These are phyloP conservation scores for Melinaea marsaeus DNA, from an alignment of 2,888 invertebrate genomes.

Conservation along the genomic window DNA sequence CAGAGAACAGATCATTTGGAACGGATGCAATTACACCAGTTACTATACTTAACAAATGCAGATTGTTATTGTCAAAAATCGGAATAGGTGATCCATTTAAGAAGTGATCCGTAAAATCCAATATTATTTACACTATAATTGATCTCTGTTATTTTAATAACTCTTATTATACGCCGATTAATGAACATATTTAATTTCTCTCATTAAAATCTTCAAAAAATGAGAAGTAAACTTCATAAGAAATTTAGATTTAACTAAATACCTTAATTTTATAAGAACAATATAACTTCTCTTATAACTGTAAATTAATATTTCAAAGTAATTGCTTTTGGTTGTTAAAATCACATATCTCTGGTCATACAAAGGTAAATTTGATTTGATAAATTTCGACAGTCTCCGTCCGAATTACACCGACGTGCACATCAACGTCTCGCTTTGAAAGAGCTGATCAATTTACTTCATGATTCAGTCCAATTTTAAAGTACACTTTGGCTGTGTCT, in stretches of 20 bases:
- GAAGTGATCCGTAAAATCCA: slow-evolving; percentile 17
- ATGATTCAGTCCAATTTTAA: slow-evolving; percentile 30
- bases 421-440: slow-evolving; percentile 33
- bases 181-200: no score
- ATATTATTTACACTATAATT: slow-evolving; percentile 18
- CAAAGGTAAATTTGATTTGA: slow-evolving; percentile 25
- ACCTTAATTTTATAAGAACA: background rate
- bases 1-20: slow-evolving; percentile 47
- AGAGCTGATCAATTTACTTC: slow-evolving; percentile 36
- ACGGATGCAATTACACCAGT: slow-evolving; percentile 58
- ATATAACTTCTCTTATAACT: no score
- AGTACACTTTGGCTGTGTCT: slow-evolving; percentile 25
- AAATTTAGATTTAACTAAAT: no score
- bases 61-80: slow-evolving; percentile 39
- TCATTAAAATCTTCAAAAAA: no score
- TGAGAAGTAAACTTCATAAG: no score
- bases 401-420: slow-evolving; percentile 33
- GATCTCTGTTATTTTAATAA: slow-evolving; percentile 10
- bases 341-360: slow-evolving; percentile 7
- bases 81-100: slow-evolving; percentile 36
- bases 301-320: no score
- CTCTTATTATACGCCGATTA: slow-evolving; percentile 12
- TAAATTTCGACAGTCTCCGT: slow-evolving; percentile 24
- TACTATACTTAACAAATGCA: slow-evolving; percentile 42
- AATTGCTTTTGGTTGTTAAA: no score